These are phyloP conservation scores for Lucinisca nassula DNA, from an alignment of 2,888 invertebrate genomes.

Conservation along the genomic window DNA sequence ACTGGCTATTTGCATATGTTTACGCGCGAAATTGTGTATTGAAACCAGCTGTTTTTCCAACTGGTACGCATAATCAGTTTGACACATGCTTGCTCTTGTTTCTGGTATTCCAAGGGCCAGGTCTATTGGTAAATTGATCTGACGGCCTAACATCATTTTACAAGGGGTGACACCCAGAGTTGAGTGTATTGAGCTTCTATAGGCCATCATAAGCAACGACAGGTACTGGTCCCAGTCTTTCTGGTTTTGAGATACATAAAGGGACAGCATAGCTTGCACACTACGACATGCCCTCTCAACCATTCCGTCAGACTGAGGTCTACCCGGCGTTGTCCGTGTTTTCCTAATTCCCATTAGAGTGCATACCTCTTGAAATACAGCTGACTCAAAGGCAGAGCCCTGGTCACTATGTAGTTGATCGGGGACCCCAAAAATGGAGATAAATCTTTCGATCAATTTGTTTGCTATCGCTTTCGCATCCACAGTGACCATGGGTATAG, in stretches of 20 bases:
- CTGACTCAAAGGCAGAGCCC: constrained; percentile 54
- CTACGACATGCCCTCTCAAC: constrained; percentile 56
- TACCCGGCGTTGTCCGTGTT: constrained; percentile 31
- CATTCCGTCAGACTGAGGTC: constrained; percentile 50
- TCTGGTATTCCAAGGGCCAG: too few species aligned
- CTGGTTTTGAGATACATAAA: constrained; percentile 49
- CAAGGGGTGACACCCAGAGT: constrained; percentile 56
- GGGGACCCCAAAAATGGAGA: constrained; percentile 51
- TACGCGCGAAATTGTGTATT: constrained; percentile 3
- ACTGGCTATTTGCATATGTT: background rate
- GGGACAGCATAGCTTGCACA: constrained; percentile 54
- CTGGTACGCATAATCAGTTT: background rate
- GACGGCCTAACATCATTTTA: constrained; percentile 39
- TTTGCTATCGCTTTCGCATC: constrained; percentile 39
- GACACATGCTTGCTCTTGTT: too few species aligned
- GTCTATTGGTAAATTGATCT: constrained; percentile 38
- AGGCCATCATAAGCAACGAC: constrained; percentile 42
- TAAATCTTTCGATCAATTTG: constrained; percentile 41
- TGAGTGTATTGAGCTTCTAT: constrained; percentile 49
- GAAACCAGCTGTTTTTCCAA: background rate
- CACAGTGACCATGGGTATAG: constrained; percentile 25
- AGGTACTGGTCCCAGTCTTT: constrained; percentile 62
- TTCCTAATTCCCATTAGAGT: constrained; percentile 20
- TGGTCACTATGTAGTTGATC: constrained; percentile 53
- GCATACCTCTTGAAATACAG: constrained; percentile 49